Evolutionary conservation across 1,140 invertebrate species (phyloP).

Genomic region (Ceratoteleas bidentatus): DNA sequence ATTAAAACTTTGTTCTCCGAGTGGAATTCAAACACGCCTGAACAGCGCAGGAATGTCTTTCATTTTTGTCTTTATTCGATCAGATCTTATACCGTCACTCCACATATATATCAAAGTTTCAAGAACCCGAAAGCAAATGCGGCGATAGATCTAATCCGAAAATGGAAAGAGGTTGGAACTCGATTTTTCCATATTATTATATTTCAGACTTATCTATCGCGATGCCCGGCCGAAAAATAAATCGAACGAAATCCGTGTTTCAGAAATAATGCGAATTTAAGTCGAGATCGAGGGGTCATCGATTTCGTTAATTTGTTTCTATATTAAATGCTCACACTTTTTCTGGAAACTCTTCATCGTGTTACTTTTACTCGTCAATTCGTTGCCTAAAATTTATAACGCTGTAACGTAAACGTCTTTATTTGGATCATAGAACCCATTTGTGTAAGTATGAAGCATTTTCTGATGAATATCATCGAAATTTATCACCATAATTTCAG

Average conservation of each 20-base stretch:
- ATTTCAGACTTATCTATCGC: slow-evolving; percentile 24
- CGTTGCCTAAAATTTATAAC: too few relatives aligned
- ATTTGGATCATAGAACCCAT: too few relatives aligned
- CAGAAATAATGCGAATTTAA: slow-evolving; percentile 7
- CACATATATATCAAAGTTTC: slow-evolving; percentile 32
- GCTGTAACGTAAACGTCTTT: too few relatives aligned
- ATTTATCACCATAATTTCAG: too few relatives aligned
- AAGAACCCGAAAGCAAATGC: slow-evolving; percentile 20
- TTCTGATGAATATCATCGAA: too few relatives aligned
- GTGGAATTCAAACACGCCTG: neutral
- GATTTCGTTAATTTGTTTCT: neutral
- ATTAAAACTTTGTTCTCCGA: slow-evolving; percentile 1
- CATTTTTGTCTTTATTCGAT: slow-evolving; percentile 24
- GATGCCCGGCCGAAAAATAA: slow-evolving; percentile 11
- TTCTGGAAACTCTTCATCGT: too few relatives aligned
- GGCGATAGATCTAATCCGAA: slow-evolving; percentile 29
- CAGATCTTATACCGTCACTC: slow-evolving; percentile 10
- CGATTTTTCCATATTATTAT: slow-evolving; percentile 36
- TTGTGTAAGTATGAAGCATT: too few relatives aligned
- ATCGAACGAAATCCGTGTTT: slow-evolving; percentile 7
- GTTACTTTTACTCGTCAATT: too few relatives aligned
- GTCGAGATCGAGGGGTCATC: too few relatives aligned
- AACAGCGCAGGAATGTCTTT: neutral
- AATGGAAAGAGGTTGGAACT: slow-evolving; percentile 20
- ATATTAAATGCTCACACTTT: too few relatives aligned